Evolutionary conservation across 1,140 invertebrate genomes (phyloP), one percentile per base, ranked within the genome.

Genomic region (Drosophila miranda): DNA sequence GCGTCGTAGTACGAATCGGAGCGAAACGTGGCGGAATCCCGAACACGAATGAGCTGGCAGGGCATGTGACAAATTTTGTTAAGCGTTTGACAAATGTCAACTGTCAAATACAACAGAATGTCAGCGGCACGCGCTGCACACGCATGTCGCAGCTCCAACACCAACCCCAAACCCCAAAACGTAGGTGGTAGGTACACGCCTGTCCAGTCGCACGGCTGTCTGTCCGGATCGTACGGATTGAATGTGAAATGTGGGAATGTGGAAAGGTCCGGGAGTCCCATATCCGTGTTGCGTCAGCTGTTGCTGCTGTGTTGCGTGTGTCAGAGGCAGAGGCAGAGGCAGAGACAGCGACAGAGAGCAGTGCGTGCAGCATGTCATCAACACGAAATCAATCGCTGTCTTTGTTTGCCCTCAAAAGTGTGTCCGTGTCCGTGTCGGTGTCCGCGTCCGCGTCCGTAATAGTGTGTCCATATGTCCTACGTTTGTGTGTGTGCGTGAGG

Each of bases 21-120:
- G 58, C 41, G 62, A 46, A 51, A 56, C 43, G 21, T n/a, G 43
- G 46, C 14, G 73, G 51, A 48, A 48, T 19, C 34, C 34, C 34
- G 43, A 2, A 64, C 66, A 62, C 28, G 67, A 50, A 53, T 53
- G 49, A 49, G 43, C 13, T 34, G 34, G 3, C 16, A 30, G 30
- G 58, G 54, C 72, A 68, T 81, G 66, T 79, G 74, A 87, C 82
- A 86, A 78, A 86, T 78, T 86, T 82, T 75, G 82, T 82, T 82
- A 89, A 77, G 74, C 84, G 77, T 78, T 84, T 89, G 84, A 89
- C 84, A 89, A 89, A 89, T 89, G 84, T 89, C 86, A 89, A 80
- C 84, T 89, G 86, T 89, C 80, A 84, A 77, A 78, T 48, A 70
- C 67, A 69, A 69, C 64, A 68, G 51, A 69, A 77, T 72, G 78